Percentiles rank a stretch among this genome's conserved stretches.
Conservation (phyloP, 2,797 vertebrate species). For the Silurus aristotelis region DNA sequence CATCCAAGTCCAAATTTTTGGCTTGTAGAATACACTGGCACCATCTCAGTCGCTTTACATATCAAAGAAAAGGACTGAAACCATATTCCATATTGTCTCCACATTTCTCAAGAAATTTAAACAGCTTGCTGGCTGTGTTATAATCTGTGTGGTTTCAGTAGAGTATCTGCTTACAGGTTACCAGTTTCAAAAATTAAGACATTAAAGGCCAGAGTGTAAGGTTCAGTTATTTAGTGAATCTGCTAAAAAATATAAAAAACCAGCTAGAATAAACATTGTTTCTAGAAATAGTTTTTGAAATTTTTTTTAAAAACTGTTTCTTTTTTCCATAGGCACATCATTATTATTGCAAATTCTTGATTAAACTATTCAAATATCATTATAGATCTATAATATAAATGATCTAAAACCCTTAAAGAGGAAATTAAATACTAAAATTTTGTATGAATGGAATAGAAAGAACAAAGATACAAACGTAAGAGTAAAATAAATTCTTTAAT, state of each 20-base stretch:
- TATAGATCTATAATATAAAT: not conserved
- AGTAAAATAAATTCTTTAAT: not conserved
- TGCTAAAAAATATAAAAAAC: not conserved
- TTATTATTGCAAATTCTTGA: not conserved
- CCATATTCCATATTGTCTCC: not conserved
- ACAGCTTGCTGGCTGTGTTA: slow-evolving; percentile 1
- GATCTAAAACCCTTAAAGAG: not conserved
- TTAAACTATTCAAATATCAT: not conserved
- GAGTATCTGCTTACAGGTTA: slow-evolving; percentile 14
- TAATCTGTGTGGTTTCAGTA: not conserved
- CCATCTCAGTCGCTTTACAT: slow-evolving; percentile 31
- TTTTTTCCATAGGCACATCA: not conserved
- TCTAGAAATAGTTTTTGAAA: not conserved
- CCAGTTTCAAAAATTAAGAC: not conserved
- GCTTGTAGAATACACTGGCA: slow-evolving; percentile 28
- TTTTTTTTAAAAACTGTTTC: too few relatives aligned
- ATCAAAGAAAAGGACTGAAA: slow-evolving; percentile 33
- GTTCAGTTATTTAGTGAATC: too few relatives aligned
- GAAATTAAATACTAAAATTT: not conserved
- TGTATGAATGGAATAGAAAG: not conserved
- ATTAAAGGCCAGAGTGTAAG: not conserved
- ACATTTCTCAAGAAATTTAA: slow-evolving; percentile 14
- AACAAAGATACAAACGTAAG: not conserved
- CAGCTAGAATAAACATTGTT: not conserved
- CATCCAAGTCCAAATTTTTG: slow-evolving; percentile 32